A percentile compares a stretch with the other conserved stretches of the same genome.
Evolutionary conservation across 2,888 invertebrate genomes (phyloP).

Genomic region (Agrilus mali): DNA sequence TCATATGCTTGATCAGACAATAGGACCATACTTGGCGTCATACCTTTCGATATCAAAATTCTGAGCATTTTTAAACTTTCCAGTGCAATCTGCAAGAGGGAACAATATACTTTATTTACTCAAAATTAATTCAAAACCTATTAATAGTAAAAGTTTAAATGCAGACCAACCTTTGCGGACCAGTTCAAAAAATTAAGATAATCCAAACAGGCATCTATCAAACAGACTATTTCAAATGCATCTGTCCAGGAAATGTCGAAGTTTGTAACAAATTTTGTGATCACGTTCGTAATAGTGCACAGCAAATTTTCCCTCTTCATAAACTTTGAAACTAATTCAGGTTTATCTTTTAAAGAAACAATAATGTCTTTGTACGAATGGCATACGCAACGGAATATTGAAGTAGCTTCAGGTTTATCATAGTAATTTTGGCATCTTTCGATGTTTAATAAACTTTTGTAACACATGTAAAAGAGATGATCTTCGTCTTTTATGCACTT

Average conservation of each 20-base stretch:
- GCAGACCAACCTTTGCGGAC: conserved; percentile 40
- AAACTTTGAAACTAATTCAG: conserved; percentile 15
- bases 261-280: conserved; percentile 51
- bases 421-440: conserved; percentile 45
- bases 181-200: conserved; percentile 41
- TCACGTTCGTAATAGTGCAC: conserved; percentile 51
- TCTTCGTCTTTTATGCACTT: conserved; percentile 31
- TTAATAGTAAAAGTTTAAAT: too few relatives aligned
- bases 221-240: conserved; percentile 60
- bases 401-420: conserved; percentile 46
- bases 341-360: conserved; percentile 17
- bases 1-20: conserved; percentile 54
- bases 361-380: conserved; percentile 46
- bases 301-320: conserved; percentile 35
- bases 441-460: conserved; percentile 43
- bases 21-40: conserved; percentile 64
- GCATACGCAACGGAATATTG: conserved; percentile 49
- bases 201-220: conserved; percentile 41
- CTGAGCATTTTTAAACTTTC: conserved; percentile 57
- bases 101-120: not conserved
- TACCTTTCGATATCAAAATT: conserved; percentile 58
- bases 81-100: conserved; percentile 48
- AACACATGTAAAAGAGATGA: conserved; percentile 34
- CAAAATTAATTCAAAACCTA: not conserved
- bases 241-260: conserved; percentile 68